These are phyloP conservation scores for Oncopodura yosiiana DNA, from an alignment of 1,140 invertebrate genomes.

Conservation along the genomic window DNA sequence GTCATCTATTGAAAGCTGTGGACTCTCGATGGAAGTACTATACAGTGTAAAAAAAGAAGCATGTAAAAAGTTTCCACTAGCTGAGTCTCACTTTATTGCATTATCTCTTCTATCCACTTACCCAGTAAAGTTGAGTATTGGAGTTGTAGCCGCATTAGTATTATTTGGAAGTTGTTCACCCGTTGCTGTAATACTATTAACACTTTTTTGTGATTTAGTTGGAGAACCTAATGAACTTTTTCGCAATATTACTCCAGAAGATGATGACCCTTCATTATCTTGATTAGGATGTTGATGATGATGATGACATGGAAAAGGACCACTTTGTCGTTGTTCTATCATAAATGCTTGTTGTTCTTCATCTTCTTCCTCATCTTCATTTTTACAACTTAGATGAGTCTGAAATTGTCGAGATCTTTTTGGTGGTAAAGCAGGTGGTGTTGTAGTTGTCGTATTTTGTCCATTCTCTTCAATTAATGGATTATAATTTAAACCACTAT, in stretches of 20 bases:
- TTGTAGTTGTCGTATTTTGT: background rate
- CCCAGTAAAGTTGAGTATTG: conserved; percentile 13
- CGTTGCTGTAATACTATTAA: conserved; percentile 22
- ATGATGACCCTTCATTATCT: too few species aligned
- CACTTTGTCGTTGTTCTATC: too few species aligned
- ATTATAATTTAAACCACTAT: too few species aligned
- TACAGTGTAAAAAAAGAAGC: background rate
- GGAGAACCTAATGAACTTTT: too few species aligned
- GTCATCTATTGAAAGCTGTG: conserved; percentile 20
- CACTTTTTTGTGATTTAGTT: too few species aligned
- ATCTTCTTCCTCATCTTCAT: too few species aligned
- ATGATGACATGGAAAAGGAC: too few species aligned
- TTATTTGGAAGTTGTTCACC: conserved; percentile 32
- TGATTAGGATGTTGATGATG: too few species aligned
- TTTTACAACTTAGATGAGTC: too few species aligned
- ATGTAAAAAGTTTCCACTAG: conserved; percentile 51
- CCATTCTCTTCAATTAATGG: too few species aligned
- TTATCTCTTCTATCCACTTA: conserved; percentile 33
- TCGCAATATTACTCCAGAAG: too few species aligned
- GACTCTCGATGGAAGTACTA: conserved; percentile 16
- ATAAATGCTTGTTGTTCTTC: too few species aligned
- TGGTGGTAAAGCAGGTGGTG: conserved; percentile 63
- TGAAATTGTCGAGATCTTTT: conserved; percentile 55
- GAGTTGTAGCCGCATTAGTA: conserved; percentile 17
- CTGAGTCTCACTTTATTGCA: conserved; percentile 42